Evolutionary conservation across 2,797 vertebrate genomes (phyloP), one percentile per base, ranked within the genome.

Genomic region (Pteropus rufus): DNA sequence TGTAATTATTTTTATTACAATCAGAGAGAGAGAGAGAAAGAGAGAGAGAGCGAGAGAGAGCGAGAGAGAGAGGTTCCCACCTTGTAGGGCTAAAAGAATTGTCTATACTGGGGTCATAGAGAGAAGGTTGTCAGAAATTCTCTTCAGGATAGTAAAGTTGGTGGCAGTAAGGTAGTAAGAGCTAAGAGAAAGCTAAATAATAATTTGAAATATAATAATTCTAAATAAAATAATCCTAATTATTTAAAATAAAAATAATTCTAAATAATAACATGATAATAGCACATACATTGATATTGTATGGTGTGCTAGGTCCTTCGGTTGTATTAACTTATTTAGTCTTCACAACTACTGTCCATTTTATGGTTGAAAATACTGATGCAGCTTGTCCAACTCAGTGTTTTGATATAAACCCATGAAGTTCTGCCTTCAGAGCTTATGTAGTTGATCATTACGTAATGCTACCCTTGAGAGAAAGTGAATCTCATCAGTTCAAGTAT

Each of bases 1-100:
- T 75, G 19, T 73, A 88, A 88, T 94, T 86, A n/a, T 36, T 92
- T 85, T 88, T 80, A 44, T 80, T 89, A 49, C 49, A 49, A 49
- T 49, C 11, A 12, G 56, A 10, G 56, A 58, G 24, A 58, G 56
- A 24, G 23, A 58, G 56, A 15, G 58, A 10, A 10, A 60, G 24
- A 60, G 58, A 26, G 24, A 60, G 56, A 76, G 69, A 10, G 24
- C 3, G 9, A 23, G 54, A 56, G 46, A n/a, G n/a, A n/a, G n/a
- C n/a, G n/a, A n/a, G n/a, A n/a, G n/a, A n/a, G n/a, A n/a, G 3
- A 26, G 24, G 6, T 49, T 39, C 2, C 58, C 31, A 86, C 14
- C 3, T 77, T 46, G 1, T 2, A 34, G 41, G 24, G 14, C 46
- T 41, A 39, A n/a, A 49, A 29, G 64, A 86, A 49, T 70, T 60